phyloP scores from a whole-genome alignment of 2,797 vertebrate genomes.

The Numenius phaeopus region DNA sequence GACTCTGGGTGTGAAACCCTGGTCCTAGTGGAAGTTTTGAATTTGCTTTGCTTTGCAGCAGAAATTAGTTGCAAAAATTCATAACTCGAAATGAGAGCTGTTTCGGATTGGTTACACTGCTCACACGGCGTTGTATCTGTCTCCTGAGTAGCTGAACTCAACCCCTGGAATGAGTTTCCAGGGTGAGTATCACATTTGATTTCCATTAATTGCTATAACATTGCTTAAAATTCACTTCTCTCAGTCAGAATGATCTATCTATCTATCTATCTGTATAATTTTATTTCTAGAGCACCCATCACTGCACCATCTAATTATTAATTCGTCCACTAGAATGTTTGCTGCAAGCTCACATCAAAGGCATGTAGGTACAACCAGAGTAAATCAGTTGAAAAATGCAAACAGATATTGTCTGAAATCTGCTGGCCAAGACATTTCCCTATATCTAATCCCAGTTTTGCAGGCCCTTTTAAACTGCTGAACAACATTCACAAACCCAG shows the following conservation, averaged over 20 bases:
- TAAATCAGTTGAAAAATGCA: not conserved
- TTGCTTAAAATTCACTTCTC: slow-evolving; percentile 18
- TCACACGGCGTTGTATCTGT: not conserved
- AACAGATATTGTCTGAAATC: not conserved
- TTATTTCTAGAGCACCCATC: not conserved
- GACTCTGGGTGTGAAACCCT: not conserved
- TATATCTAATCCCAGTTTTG: not conserved
- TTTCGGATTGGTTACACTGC: not conserved
- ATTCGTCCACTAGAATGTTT: not conserved
- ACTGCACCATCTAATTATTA: not conserved
- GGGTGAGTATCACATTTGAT: slow-evolving; percentile 42
- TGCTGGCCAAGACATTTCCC: not conserved
- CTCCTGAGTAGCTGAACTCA: slow-evolving; percentile 30
- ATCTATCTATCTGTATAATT: not conserved
- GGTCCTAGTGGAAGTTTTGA: not conserved
- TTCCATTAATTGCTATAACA: slow-evolving; percentile 18
- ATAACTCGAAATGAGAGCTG: not conserved
- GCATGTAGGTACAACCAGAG: not conserved
- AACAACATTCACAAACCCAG: not conserved
- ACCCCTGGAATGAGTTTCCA: slow-evolving; percentile 20
- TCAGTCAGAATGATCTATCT: not conserved
- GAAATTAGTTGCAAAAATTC: not conserved
- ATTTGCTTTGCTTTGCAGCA: not conserved
- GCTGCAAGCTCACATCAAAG: slow-evolving; percentile 4
- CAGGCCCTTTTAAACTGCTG: not conserved